These are phyloP conservation scores for Acholoe squamosa DNA, from an alignment of 2,888 invertebrate species.

Conservation along the genomic window DNA sequence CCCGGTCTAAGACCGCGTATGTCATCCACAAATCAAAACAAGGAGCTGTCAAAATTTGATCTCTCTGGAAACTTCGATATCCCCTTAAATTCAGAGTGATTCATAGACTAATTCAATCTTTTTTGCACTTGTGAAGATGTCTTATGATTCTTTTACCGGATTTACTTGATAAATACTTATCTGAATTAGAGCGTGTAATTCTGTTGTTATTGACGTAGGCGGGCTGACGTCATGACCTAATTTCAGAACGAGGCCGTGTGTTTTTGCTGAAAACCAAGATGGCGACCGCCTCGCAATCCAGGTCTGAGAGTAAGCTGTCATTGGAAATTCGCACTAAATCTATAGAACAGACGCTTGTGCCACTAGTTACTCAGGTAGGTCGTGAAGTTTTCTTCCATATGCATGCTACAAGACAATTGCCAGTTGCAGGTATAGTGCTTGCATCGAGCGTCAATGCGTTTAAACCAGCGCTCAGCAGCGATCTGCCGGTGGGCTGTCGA, in stretches of 20 bases:
- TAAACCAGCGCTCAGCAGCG: background rate
- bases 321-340: conserved; percentile 96
- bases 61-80: too few species aligned
- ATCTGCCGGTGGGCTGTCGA: background rate
- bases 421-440: background rate
- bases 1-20: background rate
- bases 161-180: too few species aligned
- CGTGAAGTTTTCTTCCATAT: background rate
- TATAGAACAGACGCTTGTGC: conserved; percentile 96
- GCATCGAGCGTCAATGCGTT: background rate
- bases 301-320: conserved; percentile 72
- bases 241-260: conserved; percentile 62
- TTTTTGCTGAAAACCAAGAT: conserved; percentile 66
- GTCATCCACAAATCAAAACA: conserved; percentile 31
- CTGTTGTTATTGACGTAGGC: conserved; percentile 32
- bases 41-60: conserved; percentile 7
- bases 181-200: conserved; percentile 29
- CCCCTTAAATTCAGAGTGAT: too few species aligned
- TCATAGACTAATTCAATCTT: too few species aligned
- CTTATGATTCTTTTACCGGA: too few species aligned
- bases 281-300: conserved; percentile 65
- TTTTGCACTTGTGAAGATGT: too few species aligned
- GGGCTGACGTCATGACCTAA: conserved; percentile 60
- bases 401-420: conserved; percentile 53
- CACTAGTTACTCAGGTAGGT: conserved; percentile 96